Conservation (phyloP, 1,140 invertebrate species). For the Bombyx mandarina region DNA sequence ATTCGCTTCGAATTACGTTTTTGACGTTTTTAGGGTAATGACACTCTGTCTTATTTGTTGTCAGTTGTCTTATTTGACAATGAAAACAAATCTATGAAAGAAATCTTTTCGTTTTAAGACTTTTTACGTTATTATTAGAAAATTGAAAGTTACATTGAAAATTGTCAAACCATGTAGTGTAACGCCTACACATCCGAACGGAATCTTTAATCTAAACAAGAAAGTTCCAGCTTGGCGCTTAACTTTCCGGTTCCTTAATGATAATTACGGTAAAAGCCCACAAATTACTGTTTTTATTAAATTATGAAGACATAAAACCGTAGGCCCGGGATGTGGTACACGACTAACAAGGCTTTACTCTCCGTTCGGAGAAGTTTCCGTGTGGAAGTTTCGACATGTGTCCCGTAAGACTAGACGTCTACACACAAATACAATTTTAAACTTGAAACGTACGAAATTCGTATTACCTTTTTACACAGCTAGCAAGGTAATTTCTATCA, state of each 20-base stretch:
- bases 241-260: constrained; percentile 1
- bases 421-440: constrained; percentile 3
- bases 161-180: too few relatives aligned
- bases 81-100: too few relatives aligned
- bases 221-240: not conserved
- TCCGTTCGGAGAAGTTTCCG: constrained; percentile 50
- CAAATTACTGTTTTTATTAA: constrained; percentile 18
- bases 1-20: too few relatives aligned
- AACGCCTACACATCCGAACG: too few relatives aligned
- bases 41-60: too few relatives aligned
- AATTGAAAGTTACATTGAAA: too few relatives aligned
- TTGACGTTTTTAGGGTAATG: too few relatives aligned
- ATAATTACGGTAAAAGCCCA: constrained; percentile 16
- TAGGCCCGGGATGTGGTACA: constrained; percentile 23
- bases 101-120: too few relatives aligned
- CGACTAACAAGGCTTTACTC: constrained; percentile 51
- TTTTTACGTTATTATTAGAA: too few relatives aligned
- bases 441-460: not conserved
- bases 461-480: not conserved
- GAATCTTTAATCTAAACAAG: not conserved
- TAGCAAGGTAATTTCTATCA: not conserved
- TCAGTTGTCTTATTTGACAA: too few relatives aligned
- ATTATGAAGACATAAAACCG: constrained; percentile 22
- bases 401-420: constrained; percentile 29
- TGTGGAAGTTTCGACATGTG: constrained; percentile 55